Percentiles rank a stretch among this genome's conserved stretches.
Conservation (phyloP, 92 coral and sea anemone species). For the Zoanthus sansibaricus region DNA sequence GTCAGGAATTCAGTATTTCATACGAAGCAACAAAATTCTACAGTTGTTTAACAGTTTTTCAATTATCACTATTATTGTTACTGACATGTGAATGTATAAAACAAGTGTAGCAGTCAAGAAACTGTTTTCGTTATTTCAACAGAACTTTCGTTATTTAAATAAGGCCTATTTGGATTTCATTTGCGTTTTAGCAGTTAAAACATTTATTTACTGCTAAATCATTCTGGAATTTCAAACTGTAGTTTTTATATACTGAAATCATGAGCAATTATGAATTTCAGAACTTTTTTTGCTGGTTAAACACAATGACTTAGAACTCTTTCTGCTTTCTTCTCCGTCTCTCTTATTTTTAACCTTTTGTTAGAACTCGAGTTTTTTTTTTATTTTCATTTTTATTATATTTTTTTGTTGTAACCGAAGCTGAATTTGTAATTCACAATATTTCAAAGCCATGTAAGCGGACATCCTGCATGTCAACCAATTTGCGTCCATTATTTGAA, state of each 20-base stretch:
- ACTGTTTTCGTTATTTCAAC: too few relatives aligned
- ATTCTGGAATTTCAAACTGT: neutral
- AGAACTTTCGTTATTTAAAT: too few relatives aligned
- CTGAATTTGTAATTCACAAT: neutral
- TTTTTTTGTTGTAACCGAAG: neutral
- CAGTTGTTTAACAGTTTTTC: too few relatives aligned
- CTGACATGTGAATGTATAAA: too few relatives aligned
- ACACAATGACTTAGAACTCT: neutral
- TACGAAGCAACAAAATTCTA: too few relatives aligned
- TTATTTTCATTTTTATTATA: too few relatives aligned
- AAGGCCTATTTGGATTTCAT: too few relatives aligned
- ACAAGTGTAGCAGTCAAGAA: neutral
- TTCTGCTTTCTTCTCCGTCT: neutral
- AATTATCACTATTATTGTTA: too few relatives aligned
- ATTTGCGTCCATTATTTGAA: neutral
- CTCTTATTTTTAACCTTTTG: neutral
- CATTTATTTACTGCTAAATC: neutral
- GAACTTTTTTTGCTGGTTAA: neutral
- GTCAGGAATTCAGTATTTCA: too few relatives aligned
- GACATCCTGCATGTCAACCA: conserved; percentile 1
- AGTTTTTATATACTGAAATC: neutral
- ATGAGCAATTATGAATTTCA: neutral
- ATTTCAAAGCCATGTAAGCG: conserved; percentile 4
- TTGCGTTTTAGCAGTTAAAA: too few relatives aligned
- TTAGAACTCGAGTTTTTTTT: neutral